Conservation (phyloP, 2,888 invertebrate genomes). For the Ophion ventricosus region DNA sequence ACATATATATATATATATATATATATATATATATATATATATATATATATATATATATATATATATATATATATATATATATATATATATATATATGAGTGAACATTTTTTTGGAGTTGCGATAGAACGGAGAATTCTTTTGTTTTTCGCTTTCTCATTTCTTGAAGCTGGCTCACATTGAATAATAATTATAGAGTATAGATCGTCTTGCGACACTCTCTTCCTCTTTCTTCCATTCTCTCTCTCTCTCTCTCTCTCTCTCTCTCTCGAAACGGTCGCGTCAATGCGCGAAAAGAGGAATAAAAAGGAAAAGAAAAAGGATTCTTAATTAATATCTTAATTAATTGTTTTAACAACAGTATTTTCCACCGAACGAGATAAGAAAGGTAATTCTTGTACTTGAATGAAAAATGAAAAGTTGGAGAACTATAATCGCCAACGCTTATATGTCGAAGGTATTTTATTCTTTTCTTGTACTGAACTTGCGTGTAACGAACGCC, state of each 20-base stretch:
- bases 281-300: too few species aligned
- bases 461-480: conserved; percentile 69
- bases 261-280: too few species aligned
- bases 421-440: conserved; percentile 41
- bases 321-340: too few species aligned
- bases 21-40: not conserved
- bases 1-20: not conserved
- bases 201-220: conserved; percentile 17
- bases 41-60: conserved; percentile 4
- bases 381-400: conserved; percentile 65
- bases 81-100: not conserved
- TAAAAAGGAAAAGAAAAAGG: conserved; percentile 48
- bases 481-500: conserved; percentile 70
- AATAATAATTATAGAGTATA: conserved; percentile 13
- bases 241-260: conserved; percentile 8
- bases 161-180: conserved; percentile 25
- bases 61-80: not conserved
- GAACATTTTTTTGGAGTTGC: conserved; percentile 35
- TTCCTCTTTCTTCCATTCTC: conserved; percentile 31
- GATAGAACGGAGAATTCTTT: conserved; percentile 35
- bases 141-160: not conserved
- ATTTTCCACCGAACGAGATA: conserved; percentile 61
- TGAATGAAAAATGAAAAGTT: conserved; percentile 45
- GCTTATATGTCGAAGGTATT: conserved; percentile 54
- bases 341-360: conserved; percentile 46